Conservation (phyloP, 1,140 invertebrate species). For the Physella acuta region DNA sequence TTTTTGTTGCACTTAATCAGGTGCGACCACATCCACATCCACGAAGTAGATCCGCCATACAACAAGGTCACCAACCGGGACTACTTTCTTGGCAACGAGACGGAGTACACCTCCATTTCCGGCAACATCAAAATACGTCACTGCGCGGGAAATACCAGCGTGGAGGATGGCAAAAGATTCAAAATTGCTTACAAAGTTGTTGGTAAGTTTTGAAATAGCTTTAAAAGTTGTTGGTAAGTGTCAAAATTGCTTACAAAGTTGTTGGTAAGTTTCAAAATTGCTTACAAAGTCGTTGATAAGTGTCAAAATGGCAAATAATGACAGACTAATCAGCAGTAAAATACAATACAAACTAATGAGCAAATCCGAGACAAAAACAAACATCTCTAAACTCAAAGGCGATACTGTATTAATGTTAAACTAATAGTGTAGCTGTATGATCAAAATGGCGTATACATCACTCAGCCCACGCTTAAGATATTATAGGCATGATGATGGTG, state of each 20-base stretch:
- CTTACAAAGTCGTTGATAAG: slow-evolving; percentile 39
- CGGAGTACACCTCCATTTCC: slow-evolving; percentile 46
- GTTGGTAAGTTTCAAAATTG: slow-evolving; percentile 39
- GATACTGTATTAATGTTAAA: no score
- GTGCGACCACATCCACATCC: slow-evolving; percentile 50
- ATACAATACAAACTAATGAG: no score
- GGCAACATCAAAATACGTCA: slow-evolving; percentile 46
- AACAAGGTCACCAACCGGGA: slow-evolving; percentile 38
- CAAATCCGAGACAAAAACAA: no score
- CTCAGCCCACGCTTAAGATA: no score
- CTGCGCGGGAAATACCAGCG: slow-evolving; percentile 43
- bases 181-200: slow-evolving; percentile 45
- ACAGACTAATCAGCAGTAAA: no score
- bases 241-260: not conserved
- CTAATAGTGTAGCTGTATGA: no score
- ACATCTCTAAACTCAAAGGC: no score
- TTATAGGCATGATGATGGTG: no score
- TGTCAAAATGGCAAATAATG: no score
- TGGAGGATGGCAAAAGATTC: slow-evolving; percentile 39
- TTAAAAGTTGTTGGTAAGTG: slow-evolving; percentile 40
- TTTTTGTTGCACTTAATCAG: no score
- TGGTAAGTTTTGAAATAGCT: slow-evolving; percentile 36
- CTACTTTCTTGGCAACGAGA: slow-evolving; percentile 37
- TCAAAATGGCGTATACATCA: no score
- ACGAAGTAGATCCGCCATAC: slow-evolving; percentile 51